Evolutionary conservation across 1,140 invertebrate genomes (phyloP).

Genomic region (Rhagoletis pomonella): DNA sequence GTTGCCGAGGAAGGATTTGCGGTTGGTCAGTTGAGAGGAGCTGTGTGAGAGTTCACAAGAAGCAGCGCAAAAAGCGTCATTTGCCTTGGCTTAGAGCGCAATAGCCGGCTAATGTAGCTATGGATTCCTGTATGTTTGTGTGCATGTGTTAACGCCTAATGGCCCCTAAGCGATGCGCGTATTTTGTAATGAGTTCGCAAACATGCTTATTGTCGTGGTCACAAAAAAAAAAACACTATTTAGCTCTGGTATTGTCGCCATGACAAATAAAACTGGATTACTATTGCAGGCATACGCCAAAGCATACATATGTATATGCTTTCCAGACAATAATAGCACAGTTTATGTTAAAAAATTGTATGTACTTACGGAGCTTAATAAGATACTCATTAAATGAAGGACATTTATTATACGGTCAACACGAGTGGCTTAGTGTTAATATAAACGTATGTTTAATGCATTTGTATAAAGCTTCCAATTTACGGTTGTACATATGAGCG

Average conservation of each 20-base stretch:
- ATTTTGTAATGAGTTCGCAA: not conserved
- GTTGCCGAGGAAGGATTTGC: not conserved
- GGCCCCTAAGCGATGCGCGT: constrained; percentile 13
- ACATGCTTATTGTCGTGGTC: not conserved
- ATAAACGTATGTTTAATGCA: no score
- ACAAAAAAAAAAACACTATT: not conserved
- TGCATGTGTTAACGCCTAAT: not conserved
- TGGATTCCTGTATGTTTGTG: not conserved
- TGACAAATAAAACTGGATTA: constrained; percentile 32
- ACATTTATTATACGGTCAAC: not conserved
- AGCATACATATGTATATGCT: not conserved
- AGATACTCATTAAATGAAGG: not conserved
- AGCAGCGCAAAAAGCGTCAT: not conserved
- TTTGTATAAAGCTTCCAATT: no score
- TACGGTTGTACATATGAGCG: no score
- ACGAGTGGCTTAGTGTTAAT: no score
- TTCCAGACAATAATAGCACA: not conserved
- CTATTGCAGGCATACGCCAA: not conserved
- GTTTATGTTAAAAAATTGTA: not conserved
- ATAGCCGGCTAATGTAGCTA: constrained; percentile 1
- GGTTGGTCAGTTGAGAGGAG: constrained; percentile 21
- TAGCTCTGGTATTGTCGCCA: not conserved
- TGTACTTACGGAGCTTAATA: not conserved
- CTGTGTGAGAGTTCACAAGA: not conserved
- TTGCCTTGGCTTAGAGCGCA: constrained; percentile 19